phyloP scores from a whole-genome alignment of 2,888 invertebrate species.

The Pogonocherus hispidulus region DNA sequence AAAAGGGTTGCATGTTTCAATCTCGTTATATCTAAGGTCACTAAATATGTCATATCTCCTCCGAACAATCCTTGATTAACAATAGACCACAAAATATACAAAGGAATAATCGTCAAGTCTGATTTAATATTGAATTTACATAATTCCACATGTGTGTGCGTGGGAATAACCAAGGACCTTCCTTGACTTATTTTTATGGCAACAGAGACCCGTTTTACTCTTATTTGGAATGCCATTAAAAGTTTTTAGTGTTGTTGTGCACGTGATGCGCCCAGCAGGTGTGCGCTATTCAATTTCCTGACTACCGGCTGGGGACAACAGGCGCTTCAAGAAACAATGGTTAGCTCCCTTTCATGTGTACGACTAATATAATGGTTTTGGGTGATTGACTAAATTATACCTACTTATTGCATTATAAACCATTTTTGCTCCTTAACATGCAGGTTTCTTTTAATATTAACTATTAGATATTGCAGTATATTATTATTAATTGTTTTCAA shows the following conservation, averaged over 20 bases:
- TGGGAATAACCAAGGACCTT: constrained; percentile 21
- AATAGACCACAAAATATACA: constrained; percentile 4
- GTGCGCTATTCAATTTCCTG: constrained; percentile 19
- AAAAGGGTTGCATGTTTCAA: not conserved
- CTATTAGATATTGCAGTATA: too few species aligned
- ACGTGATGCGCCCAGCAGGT: constrained; percentile 32
- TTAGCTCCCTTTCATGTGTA: not conserved
- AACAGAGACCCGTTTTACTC: constrained; percentile 22
- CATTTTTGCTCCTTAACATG: too few species aligned
- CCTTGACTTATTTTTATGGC: constrained; percentile 25
- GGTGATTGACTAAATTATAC: too few species aligned
- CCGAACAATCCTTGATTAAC: not conserved
- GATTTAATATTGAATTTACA: not conserved
- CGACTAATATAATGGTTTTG: too few species aligned
- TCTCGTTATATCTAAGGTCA: constrained; percentile 1
- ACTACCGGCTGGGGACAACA: constrained; percentile 3
- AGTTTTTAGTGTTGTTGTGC: constrained; percentile 23
- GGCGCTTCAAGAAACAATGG: not conserved
- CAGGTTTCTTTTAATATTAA: too few species aligned
- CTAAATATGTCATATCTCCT: not conserved
- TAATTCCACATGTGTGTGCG: constrained; percentile 13
- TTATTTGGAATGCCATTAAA: constrained; percentile 25
- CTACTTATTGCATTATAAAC: too few species aligned
- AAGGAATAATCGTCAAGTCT: not conserved
- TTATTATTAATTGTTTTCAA: too few species aligned